Evolutionary conservation across 2,888 invertebrate genomes (phyloP), one percentile per base, ranked within the genome.

Genomic region (Crematogaster levior): DNA sequence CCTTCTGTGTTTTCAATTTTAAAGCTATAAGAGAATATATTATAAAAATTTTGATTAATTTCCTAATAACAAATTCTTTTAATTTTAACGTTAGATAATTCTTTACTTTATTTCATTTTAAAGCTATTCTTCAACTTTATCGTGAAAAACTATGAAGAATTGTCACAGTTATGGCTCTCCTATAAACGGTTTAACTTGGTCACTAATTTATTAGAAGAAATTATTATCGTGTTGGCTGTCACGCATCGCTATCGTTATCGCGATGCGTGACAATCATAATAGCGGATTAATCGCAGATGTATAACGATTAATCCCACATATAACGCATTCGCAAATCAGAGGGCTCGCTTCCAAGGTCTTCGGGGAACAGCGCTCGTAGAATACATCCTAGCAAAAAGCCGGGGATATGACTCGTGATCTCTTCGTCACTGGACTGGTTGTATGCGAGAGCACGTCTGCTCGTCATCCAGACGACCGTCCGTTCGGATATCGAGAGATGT

Each of bases 271-370:
- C 70, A 70, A 7, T 15, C 40, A 21, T 43, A 24, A 56, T 30
- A 12, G 34, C 27, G 43, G 24, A 70, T 79, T 58, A 79, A 70
- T 58, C 24, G 15, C 46, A 7, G 18, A 46, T 56, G 68, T 53
- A 9, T 77, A 43, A 56, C 18, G 43, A 79, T 79, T 79, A 79
- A 79, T 79, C 34, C 30, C 43, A 18, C 24, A n/a, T 40, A 21
- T 9, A 12, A 56, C 12, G 18, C 7, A 21, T 53, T 58, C 43
- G 75, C 51, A 65, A 75, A 68, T 77, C 70, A 34, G 24, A 70
- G 12, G 68, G 43, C 30, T 56, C 21, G 30, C 9, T 68, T 6
- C 21, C 77, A 68, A 53, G 53, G 21, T 66, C 30, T 66, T 65
- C 21, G 9, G 5, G 40, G 34, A 79, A 68, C 9, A 48, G 2